phyloP scores from a whole-genome alignment of 2,113 vertebrate genomes.

The Rhineura floridana region DNA sequence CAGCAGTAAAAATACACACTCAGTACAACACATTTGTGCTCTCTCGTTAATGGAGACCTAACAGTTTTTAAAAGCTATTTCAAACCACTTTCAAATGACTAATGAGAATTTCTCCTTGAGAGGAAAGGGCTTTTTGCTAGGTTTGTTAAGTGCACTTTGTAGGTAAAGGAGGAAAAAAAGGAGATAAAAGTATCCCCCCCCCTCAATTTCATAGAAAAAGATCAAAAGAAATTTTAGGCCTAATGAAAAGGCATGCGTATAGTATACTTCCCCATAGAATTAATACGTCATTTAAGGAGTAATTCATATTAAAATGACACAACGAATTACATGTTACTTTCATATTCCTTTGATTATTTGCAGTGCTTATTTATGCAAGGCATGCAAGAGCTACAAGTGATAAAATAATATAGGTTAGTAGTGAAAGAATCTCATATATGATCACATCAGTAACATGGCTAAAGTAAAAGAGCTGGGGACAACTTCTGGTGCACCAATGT shows the following conservation, averaged over 20 bases:
- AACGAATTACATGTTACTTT: constrained; percentile 5
- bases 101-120: constrained; percentile 18
- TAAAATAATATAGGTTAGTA: constrained; percentile 12
- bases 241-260: constrained; percentile 42
- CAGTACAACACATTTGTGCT: neutral
- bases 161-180: neutral
- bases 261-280: constrained; percentile 32
- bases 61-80: neutral
- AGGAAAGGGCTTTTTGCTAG: constrained; percentile 4
- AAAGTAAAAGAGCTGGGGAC: neutral
- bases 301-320: constrained; percentile 45
- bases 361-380: constrained; percentile 50
- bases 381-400: constrained; percentile 45
- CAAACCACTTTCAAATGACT: constrained; percentile 32
- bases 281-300: constrained; percentile 58
- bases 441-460: constrained; percentile 2
- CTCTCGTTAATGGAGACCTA: constrained; percentile 20
- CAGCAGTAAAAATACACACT: constrained; percentile 1
- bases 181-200: constrained; percentile 61
- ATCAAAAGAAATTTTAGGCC: constrained; percentile 53
- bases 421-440: neutral
- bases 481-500: neutral
- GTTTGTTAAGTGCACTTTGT: constrained; percentile 42
- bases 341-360: constrained; percentile 52
- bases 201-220: constrained; percentile 32